Base-by-base conservation (phyloP, 2,888 invertebrate genomes). In the Alcis repandata region DNA sequence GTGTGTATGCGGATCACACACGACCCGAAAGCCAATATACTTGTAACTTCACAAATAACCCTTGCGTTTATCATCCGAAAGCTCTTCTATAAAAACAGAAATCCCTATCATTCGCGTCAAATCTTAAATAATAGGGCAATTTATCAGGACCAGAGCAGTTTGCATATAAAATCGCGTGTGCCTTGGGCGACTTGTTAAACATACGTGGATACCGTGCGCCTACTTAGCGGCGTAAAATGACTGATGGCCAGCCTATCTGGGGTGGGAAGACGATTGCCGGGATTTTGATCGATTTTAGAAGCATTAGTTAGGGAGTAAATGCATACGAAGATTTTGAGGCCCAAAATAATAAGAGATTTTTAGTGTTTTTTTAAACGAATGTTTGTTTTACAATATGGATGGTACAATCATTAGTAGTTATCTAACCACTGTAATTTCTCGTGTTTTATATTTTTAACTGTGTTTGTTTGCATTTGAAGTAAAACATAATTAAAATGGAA, bases 101-200 rank as follows among this genome's bases (percentile, higher is more conserved):
- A 84, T 86, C 86, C 84, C 88, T 88, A 89, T 89, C 89, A 77
- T 86, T 86, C 78, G 68, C 77, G 79, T 77, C 81, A 84, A 88
- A 89, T 90, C 86, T 88, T 86, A 83, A 89, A 83, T 88, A 91
- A 92, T 92, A 79, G 87, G 84, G 83, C 80, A 81, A 91, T 92
- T 91, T 92, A 80, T 92, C 89, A 90, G 79, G 70, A 77, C 70
- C 70, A 76, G 75, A 83, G 80, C 84, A 84, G 83, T 89, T 88
- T 90, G 91, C 92, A 91, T 92, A 86, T 90, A 86, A 86, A 87
- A 87, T 87, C 86, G 79, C 78, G 83, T 80, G 79, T 79, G 78
- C 84, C 82, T 80, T 77, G 81, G 85, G 88, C 85, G 84, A 84
- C 79, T 82, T 84, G 78, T 79, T 78, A 77, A 78, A 74, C 73